Percentiles rank a stretch among this genome's conserved stretches.
These are phyloP conservation scores for Caenorhabditis zanzibari DNA, from an alignment of 2,888 invertebrate genomes.

Conservation along the genomic window DNA sequence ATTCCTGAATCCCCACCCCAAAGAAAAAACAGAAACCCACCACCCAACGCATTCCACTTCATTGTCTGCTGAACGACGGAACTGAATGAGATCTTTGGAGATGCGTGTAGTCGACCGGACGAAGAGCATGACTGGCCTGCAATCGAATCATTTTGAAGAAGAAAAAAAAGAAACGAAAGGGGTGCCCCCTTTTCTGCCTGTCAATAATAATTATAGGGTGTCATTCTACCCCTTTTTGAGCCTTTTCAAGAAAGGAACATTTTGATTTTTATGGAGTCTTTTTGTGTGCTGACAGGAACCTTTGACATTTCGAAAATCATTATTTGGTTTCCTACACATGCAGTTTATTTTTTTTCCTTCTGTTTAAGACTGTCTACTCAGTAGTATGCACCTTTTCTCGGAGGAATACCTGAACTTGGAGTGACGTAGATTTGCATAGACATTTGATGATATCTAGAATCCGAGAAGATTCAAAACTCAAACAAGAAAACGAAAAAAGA, in stretches of 20 bases:
- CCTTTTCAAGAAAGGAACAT: background rate
- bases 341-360: no score
- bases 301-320: no score
- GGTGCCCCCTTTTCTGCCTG: conserved; percentile 2
- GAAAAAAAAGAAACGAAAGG: background rate
- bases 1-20: no score
- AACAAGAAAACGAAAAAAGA: background rate
- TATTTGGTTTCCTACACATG: no score
- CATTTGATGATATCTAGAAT: conserved; percentile 21
- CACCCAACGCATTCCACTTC: conserved; percentile 54
- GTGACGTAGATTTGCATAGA: conserved; percentile 53
- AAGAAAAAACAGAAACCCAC: conserved; percentile 39
- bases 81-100: conserved; percentile 65
- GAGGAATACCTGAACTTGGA: conserved; percentile 33
- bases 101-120: conserved; percentile 61
- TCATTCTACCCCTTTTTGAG: background rate
- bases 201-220: conserved; percentile 40
- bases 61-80: conserved; percentile 65
- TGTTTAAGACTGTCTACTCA: no score
- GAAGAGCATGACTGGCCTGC: conserved; percentile 61
- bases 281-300: background rate
- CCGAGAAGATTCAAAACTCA: conserved; percentile 2
- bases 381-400: background rate
- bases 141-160: conserved; percentile 39
- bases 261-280: background rate